Base-by-base conservation (phyloP, 37 sponge, comb jelly and placozoan genomes). In the Hormiphora californensis region DNA sequence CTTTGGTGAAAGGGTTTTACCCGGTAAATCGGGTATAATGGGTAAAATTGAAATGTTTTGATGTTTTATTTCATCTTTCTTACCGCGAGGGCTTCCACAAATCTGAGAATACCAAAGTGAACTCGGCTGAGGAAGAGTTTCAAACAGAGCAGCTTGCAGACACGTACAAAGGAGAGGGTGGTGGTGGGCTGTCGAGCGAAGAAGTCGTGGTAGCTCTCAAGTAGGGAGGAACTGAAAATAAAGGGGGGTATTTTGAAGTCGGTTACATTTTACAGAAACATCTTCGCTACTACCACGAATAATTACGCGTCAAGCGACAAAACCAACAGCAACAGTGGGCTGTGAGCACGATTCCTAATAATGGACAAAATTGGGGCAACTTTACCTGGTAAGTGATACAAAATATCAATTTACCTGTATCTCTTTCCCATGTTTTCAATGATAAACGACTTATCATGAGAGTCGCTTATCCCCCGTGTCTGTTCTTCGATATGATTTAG, bases 381-480 rank as follows among this genome's bases (percentile, higher is more conserved):
- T n/a, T n/a, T n/a, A n/a, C n/a, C n/a, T n/a, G n/a, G n/a, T n/a
- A n/a, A n/a, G n/a, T n/a, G n/a, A n/a, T n/a, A n/a, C n/a, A n/a
- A n/a, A n/a, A n/a, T n/a, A n/a, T n/a, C n/a, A n/a, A n/a, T 59
- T 27, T 65, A 65, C 68, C 68, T 65, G 68, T 65, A 65, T 35
- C 68, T 30, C 19, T 25, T 27, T 3, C 27, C 68, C 36, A 65
- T 7, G 68, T 65, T 65, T 19, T 65, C 38, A 34, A 65, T 25
- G 5, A 65, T 39, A 25, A 25, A 65, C 38, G 35, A 65, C 35
- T 39, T 65, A 39, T 65, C 68, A 8, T 36, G 31, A 30, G 68
- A 1, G 25, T 65, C 68, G 35, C 38, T 65, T 39, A 65, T 65
- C 31, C 38, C 12, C 35, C 38, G 15, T 5, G 68, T 65, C 19